Base-by-base conservation (phyloP, 35 echinoderm and acorn worm species). In the Chiridota heheva region DNA sequence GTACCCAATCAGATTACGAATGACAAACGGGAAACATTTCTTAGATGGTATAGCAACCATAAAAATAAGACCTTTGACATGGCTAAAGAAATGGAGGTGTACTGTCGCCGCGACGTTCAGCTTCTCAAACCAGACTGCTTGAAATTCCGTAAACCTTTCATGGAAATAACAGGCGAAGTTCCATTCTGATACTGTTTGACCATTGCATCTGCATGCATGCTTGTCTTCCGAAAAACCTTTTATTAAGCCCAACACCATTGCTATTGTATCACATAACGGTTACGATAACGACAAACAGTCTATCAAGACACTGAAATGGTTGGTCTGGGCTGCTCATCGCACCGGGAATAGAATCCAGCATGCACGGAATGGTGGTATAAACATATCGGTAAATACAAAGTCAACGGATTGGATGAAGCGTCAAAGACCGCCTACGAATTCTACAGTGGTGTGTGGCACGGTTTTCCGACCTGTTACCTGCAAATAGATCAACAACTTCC, bases 81-180 rank as follows among this genome's bases (percentile, higher is more conserved):
- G 26, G 47, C 69, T 30, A 39, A 57, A 69, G 80, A 82, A 43
- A 15, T 84, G 36, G 16, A 39, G 35, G 20, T 34, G 13, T 71
- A 83, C 39, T 83, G 81, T 30, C 53, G 69, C 48, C 69, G 81
- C 35, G 81, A 83, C 35, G 81, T 83, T n/a, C 44, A 83, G 40
- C 69, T 70, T 83, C 43, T 83, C 15, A 70, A 66, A 25, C 64
- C 27, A 34, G 69, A 37, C 34, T 84, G 81, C 38, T 56, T 60
- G 59, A 42, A 28, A 36, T 72, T 84, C 36, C 44, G 81, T 24
- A 24, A 40, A 24, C 59, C 72, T 33, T 84, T 84, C 15, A 72
- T 71, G 67, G 64, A 72, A 60, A 70, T 72, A 2, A 84, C 81
- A 24, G n/a, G n/a, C n/a, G n/a, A n/a, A n/a, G n/a, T n/a, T n/a